Percentiles rank a stretch among this genome's conserved stretches.
Evolutionary conservation across 2,113 vertebrate species (phyloP).

Genomic region (Prolemur simus): DNA sequence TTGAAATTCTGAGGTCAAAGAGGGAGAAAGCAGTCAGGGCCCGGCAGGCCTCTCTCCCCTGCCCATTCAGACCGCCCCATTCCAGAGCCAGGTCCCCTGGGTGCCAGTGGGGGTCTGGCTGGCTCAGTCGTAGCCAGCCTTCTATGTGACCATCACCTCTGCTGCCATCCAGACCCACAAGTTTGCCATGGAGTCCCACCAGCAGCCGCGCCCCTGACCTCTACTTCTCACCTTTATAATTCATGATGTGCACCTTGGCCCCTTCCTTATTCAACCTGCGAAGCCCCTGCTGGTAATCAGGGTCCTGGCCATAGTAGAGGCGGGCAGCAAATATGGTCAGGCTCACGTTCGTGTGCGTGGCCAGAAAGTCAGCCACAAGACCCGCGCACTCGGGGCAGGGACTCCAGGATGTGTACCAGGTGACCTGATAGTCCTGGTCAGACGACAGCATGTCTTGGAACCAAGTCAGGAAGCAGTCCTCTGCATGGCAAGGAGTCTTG

Average conservation of each 20-base stretch:
- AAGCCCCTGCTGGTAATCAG: accelerated
- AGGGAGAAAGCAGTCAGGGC: neutral
- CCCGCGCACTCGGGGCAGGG: accelerated
- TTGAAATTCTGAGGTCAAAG: slow-evolving; percentile 24
- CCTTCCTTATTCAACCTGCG: accelerated
- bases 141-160: no score
- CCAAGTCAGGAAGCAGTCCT: slow-evolving; percentile 36
- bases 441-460: accelerated
- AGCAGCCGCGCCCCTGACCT: accelerated
- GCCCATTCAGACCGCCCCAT: accelerated
- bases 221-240: neutral
- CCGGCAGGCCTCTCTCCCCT: neutral
- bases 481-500: accelerated
- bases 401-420: slow-evolving; percentile 51
- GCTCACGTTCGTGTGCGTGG: accelerated
- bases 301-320: accelerated
- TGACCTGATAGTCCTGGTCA: accelerated
- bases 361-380: accelerated
- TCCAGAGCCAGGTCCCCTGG: neutral
- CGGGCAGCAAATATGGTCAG: neutral
- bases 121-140: neutral
- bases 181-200: accelerated
- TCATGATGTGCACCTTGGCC: neutral
- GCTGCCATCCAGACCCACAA: neutral
- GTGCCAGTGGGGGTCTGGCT: neutral